Base-by-base conservation (phyloP, 1,140 invertebrate genomes). In the Paralvinella palmiformis region DNA sequence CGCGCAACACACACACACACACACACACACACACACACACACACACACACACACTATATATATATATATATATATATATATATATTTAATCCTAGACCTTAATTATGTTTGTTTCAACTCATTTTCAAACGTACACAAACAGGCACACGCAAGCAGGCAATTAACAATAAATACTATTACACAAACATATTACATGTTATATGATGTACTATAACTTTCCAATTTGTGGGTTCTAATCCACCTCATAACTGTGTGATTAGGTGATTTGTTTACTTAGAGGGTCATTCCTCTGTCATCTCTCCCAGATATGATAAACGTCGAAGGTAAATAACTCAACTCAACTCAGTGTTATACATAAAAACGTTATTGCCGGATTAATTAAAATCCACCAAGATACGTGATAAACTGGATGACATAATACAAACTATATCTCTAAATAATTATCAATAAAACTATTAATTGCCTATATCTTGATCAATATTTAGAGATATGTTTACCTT, bases 401-500 rank as follows among this genome's bases (percentile, higher is more conserved):
- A 10, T 41, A 41, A 10, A 10, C 10, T n/a, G 37, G 10, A 10
- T 41, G 10, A n/a, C 55, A 27, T 17, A 6, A 53, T 13, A 13
- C 10, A 53, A 7, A 13, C 50, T 13, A 53, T 53, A 24, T 17
- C 50, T 53, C n/a, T n/a, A n/a, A 41, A 10, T 53, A 7, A 53
- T 10, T 53, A 17, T 13, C 50, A 17, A 24, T 22, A 7, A 53
- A 10, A 53, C 10, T 13, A 13, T 53, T 53, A 53, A 24, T 53
- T 53, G 10, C 7, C 13, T 17, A 27, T 13, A 53, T 10, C 7
- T 7, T 10, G 24, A 53, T 24, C 15, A 53, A 53, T 53, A 17
- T 53, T 15, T 10, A 10, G 35, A 29, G 1, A 59, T 59, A 20
- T 41, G 2, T 20, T 45, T 52, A 62, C 59, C 59, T 62, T 62